Conservation (phyloP, 1,140 invertebrate species). For the Ephestia elutella region DNA sequence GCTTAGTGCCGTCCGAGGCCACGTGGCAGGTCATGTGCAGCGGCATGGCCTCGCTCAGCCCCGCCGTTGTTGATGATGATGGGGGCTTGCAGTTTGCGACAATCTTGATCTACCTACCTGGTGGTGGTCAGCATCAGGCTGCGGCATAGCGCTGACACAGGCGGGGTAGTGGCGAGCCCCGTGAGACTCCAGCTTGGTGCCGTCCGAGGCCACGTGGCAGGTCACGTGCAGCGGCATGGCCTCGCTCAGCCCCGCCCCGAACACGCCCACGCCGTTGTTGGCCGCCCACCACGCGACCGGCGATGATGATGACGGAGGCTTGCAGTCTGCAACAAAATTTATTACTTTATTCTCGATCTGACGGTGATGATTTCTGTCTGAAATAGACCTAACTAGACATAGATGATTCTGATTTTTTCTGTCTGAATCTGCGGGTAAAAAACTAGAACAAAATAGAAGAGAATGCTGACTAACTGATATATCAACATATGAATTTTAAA, state of each 20-base stretch:
- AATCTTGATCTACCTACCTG: conserved; percentile 42
- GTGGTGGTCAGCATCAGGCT: conserved; percentile 44
- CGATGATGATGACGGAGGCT: conserved; percentile 15
- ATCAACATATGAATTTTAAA: too few relatives aligned
- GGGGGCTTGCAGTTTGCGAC: background rate
- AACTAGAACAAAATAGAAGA: too few relatives aligned
- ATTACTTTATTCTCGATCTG: too few relatives aligned
- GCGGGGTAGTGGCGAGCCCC: conserved; percentile 40
- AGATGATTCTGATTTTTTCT: too few relatives aligned
- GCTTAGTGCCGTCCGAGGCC: conserved; percentile 81
- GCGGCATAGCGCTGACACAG: conserved; percentile 40
- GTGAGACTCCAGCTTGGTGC: conserved; percentile 78
- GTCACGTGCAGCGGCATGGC: conserved; percentile 81
- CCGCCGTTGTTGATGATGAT: conserved; percentile 38
- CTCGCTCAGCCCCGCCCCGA: conserved; percentile 76
- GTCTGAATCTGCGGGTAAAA: too few relatives aligned
- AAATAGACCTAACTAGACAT: too few relatives aligned
- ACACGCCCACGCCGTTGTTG: conserved; percentile 48
- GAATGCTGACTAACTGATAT: too few relatives aligned
- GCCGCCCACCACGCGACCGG: conserved; percentile 43
- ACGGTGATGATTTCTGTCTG: too few relatives aligned
- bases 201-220: conserved; percentile 81
- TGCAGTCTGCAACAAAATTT: background rate
- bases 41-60: conserved; percentile 80
- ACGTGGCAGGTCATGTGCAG: conserved; percentile 80